Conservation (phyloP, 1,140 invertebrate genomes). For the Eueides isabella region DNA sequence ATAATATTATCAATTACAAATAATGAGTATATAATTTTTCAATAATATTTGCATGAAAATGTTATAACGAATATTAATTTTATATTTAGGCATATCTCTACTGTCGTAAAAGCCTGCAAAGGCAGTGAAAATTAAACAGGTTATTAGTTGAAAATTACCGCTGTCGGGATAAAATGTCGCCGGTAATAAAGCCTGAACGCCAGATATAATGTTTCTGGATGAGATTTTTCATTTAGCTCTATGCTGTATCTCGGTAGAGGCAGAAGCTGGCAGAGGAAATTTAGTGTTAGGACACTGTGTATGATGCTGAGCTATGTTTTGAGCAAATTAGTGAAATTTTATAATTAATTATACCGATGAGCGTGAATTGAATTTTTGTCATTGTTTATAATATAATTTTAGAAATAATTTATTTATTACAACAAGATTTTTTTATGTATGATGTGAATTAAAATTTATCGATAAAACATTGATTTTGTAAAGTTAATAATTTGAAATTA, state of each 20-base stretch:
- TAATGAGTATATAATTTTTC: too few relatives aligned
- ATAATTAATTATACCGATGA: too few relatives aligned
- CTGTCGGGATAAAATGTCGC: slow-evolving; percentile 65
- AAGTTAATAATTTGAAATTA: too few relatives aligned
- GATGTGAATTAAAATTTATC: too few relatives aligned
- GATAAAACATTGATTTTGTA: too few relatives aligned
- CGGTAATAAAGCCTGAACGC: slow-evolving; percentile 55
- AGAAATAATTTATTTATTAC: too few relatives aligned
- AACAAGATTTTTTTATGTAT: too few relatives aligned
- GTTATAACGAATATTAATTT: slow-evolving; percentile 9
- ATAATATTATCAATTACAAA: too few relatives aligned
- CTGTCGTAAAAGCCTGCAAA: slow-evolving; percentile 35
- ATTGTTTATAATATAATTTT: too few relatives aligned
- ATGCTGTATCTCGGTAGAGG: not conserved
- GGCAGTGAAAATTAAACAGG: slow-evolving; percentile 70
- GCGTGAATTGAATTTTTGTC: too few relatives aligned
- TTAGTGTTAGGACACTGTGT: not conserved
- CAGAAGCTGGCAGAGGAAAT: not conserved
- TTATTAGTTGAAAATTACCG: slow-evolving; percentile 80
- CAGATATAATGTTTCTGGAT: slow-evolving; percentile 19
- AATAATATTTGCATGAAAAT: too few relatives aligned
- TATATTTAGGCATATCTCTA: slow-evolving; percentile 17
- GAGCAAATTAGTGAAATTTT: not conserved
- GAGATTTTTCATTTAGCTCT: not conserved
- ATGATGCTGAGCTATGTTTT: not conserved